These are phyloP conservation scores for Dichetophora obliterata DNA, from an alignment of 2,888 invertebrate genomes.

Conservation along the genomic window DNA sequence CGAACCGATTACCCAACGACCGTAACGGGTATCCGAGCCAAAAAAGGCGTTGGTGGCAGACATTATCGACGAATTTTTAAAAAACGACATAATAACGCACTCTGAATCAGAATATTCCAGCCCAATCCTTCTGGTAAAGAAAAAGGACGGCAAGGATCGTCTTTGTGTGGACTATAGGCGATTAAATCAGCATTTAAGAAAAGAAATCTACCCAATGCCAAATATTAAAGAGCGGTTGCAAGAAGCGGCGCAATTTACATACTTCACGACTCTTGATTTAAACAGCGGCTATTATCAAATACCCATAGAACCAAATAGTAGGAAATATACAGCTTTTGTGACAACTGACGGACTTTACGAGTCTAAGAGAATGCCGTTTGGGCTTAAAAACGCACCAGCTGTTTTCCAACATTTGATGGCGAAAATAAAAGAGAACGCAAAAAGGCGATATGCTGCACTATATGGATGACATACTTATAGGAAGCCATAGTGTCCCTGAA, in stretches of 20 bases:
- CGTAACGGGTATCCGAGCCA: constrained; percentile 43
- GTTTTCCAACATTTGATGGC: too few species aligned
- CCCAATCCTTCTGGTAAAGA: constrained; percentile 45
- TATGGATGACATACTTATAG: constrained; percentile 36
- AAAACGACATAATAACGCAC: constrained; percentile 42
- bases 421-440: neutral
- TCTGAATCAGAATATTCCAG: constrained; percentile 45
- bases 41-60: constrained; percentile 34
- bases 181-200: constrained; percentile 36
- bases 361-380: constrained; percentile 37
- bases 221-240: constrained; percentile 45
- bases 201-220: too few species aligned
- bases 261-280: constrained; percentile 32
- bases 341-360: constrained; percentile 34
- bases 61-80: constrained; percentile 42
- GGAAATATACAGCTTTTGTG: constrained; percentile 25
- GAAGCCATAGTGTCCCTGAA: neutral
- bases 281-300: too few species aligned
- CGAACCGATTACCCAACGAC: constrained; percentile 32
- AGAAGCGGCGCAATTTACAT: constrained; percentile 34
- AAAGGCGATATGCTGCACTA: neutral
- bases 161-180: constrained; percentile 41
- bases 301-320: neutral
- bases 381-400: too few species aligned
- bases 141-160: constrained; percentile 42